Conservation (phyloP, 2,113 vertebrate genomes). For the Etheostoma cragini region DNA sequence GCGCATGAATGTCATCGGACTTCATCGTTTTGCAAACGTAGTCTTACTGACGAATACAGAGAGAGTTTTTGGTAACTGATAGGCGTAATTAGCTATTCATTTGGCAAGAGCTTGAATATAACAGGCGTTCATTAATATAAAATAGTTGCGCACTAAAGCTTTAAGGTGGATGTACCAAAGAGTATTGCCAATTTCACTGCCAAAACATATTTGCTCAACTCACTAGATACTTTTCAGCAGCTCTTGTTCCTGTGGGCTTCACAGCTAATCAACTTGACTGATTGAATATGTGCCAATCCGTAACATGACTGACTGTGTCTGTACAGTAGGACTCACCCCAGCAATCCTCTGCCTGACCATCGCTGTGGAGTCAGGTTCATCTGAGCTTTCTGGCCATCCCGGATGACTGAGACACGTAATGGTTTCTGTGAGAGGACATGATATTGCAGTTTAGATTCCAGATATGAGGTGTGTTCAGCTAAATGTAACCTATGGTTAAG, state of each 20-base stretch:
- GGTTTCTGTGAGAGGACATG: constrained; percentile 84
- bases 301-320: background rate
- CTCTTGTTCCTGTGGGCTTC: background rate
- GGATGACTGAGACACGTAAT: constrained; percentile 87
- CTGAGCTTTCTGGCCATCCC: constrained; percentile 85
- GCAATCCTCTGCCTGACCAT: constrained; percentile 93
- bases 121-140: too few relatives aligned
- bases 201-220: background rate
- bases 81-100: too few relatives aligned
- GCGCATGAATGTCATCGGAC: too few relatives aligned
- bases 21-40: too few relatives aligned
- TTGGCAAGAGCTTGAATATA: too few relatives aligned
- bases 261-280: background rate
- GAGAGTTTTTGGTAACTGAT: too few relatives aligned
- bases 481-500: background rate
- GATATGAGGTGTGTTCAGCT: background rate
- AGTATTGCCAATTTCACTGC: background rate
- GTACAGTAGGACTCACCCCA: constrained; percentile 85
- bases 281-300: background rate
- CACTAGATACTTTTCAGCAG: background rate
- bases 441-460: constrained; percentile 12
- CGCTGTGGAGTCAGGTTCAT: constrained; percentile 90
- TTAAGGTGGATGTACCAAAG: background rate
- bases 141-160: too few relatives aligned
- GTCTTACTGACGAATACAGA: too few relatives aligned